These are phyloP conservation scores for Verasper variegatus DNA, from an alignment of 2,113 vertebrate species.

Conservation along the genomic window DNA sequence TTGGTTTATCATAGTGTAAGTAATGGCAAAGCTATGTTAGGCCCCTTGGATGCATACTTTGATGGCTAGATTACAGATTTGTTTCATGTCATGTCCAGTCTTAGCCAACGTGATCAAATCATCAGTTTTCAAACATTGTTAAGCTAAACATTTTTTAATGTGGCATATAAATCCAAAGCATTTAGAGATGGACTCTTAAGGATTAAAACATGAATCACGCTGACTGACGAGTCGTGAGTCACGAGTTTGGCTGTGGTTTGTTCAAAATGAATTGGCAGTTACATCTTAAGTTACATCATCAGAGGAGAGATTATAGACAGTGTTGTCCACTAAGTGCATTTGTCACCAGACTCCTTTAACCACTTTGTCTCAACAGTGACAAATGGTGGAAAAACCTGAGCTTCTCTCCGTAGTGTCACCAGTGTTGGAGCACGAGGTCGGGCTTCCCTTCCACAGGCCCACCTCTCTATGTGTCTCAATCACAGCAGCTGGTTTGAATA, in stretches of 20 bases:
- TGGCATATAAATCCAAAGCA: too few relatives aligned
- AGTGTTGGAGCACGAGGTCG: not conserved
- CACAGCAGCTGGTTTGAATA: not conserved
- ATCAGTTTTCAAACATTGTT: too few relatives aligned
- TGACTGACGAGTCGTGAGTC: too few relatives aligned
- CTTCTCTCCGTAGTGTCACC: not conserved
- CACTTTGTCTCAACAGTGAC: not conserved
- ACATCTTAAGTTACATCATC: too few relatives aligned
- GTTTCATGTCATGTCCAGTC: too few relatives aligned
- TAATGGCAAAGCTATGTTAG: not conserved
- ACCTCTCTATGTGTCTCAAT: not conserved
- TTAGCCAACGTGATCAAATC: too few relatives aligned
- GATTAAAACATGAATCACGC: too few relatives aligned
- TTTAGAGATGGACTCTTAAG: too few relatives aligned
- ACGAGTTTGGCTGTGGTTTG: too few relatives aligned
- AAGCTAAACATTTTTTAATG: too few relatives aligned
- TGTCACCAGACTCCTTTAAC: not conserved
- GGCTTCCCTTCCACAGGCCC: not conserved
- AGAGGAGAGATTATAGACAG: too few relatives aligned
- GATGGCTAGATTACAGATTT: not conserved
- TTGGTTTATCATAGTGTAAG: not conserved
- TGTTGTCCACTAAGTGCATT: not conserved
- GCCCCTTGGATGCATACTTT: not conserved
- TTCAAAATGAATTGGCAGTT: too few relatives aligned
- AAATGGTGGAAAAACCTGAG: not conserved